These are phyloP conservation scores for Globodera rostochiensis DNA, from an alignment of 1,140 invertebrate genomes.

Conservation along the genomic window DNA sequence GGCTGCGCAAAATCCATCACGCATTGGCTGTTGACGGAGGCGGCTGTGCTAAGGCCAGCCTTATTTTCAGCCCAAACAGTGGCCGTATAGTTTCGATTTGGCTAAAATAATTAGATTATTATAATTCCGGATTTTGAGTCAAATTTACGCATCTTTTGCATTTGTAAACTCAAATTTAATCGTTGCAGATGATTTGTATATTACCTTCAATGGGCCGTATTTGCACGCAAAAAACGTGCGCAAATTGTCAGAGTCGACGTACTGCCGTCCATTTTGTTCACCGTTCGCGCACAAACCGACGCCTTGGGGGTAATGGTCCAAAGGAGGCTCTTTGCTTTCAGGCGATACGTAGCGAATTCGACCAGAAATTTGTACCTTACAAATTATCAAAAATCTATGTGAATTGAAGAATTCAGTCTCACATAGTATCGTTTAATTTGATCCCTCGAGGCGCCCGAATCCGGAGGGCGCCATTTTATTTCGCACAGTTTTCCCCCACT, in stretches of 20 bases:
- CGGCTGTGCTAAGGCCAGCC: constrained; percentile 53
- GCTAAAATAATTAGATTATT: constrained; percentile 44
- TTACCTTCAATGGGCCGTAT: constrained; percentile 62
- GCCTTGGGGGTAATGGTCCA: constrained; percentile 39
- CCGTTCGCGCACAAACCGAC: constrained; percentile 43
- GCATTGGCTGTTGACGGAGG: constrained; percentile 53
- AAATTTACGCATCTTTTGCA: no score
- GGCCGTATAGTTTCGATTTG: constrained; percentile 64
- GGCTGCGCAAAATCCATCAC: constrained; percentile 63
- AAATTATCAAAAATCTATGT: constrained; percentile 12
- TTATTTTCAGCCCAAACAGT: constrained; percentile 64
- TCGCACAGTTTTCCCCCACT: constrained; percentile 46
- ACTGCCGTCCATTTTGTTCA: constrained; percentile 31
- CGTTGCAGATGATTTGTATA: not conserved
- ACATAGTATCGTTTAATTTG: constrained; percentile 48
- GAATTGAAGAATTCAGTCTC: not conserved
- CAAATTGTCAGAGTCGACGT: constrained; percentile 46
- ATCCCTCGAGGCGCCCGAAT: constrained; percentile 17
- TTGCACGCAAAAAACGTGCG: constrained; percentile 59
- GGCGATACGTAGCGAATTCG: constrained; percentile 42
- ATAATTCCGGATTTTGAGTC: no score
- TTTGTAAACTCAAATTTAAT: constrained; percentile 1
- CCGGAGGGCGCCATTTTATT: constrained; percentile 48
- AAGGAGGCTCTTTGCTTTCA: constrained; percentile 3
- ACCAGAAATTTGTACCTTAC: constrained; percentile 54